Evolutionary conservation across 2,113 vertebrate genomes (phyloP).

Genomic region (Rhegmatorhina hoffmannsi): DNA sequence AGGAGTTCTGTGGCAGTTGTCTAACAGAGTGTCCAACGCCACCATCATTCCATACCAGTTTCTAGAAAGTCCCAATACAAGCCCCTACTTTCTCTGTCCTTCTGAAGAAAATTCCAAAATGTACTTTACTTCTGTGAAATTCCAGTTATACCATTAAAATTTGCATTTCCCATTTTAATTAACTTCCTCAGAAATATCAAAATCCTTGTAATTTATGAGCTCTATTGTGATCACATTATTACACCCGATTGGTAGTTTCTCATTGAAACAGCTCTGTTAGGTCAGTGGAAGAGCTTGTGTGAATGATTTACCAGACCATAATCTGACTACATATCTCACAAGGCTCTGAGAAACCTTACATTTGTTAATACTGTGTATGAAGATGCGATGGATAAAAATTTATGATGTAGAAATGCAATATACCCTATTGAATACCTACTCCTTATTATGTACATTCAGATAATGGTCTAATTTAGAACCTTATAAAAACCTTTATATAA

Average conservation of each 20-base stretch:
- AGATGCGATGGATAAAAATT: background rate
- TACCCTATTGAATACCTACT: background rate
- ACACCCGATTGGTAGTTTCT: background rate
- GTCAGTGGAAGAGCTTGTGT: background rate
- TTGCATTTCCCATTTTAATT: background rate
- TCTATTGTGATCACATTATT: background rate
- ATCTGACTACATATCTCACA: background rate
- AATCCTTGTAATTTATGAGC: background rate
- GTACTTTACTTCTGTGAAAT: background rate
- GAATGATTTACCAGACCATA: background rate
- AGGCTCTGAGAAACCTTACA: background rate
- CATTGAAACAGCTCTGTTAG: background rate
- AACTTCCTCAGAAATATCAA: background rate
- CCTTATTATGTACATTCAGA: background rate
- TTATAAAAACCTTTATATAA: constrained; percentile 1
- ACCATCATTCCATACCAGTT: background rate
- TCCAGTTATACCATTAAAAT: background rate
- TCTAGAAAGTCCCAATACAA: background rate
- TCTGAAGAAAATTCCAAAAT: background rate
- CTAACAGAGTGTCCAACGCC: background rate
- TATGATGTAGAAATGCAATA: background rate
- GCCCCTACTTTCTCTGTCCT: background rate
- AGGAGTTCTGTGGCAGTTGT: background rate
- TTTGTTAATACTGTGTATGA: background rate
- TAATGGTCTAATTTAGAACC: background rate